Conservation (phyloP, 2,888 invertebrate species). For the Drosophila colorata region DNA sequence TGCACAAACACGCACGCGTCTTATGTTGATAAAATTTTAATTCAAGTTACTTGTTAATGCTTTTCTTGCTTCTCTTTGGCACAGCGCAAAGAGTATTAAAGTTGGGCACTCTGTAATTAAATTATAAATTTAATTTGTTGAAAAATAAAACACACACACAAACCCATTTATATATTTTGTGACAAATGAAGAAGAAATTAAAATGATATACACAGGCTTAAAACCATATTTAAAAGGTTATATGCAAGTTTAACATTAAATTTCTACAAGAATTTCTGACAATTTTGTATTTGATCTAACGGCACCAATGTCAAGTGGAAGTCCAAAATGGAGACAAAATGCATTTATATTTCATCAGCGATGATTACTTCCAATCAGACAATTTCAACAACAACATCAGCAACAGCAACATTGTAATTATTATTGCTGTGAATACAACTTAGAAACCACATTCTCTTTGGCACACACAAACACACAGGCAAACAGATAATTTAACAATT, state of each 20-base stretch:
- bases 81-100: constrained; percentile 40
- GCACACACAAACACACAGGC: constrained; percentile 6
- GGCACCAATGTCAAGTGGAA: constrained; percentile 6
- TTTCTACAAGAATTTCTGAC: background rate
- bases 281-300: constrained; percentile 20
- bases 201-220: too few relatives aligned
- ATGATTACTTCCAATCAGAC: constrained; percentile 32
- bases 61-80: constrained; percentile 44
- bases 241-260: background rate
- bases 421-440: constrained; percentile 45
- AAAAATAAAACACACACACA: constrained; percentile 1
- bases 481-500: constrained; percentile 53
- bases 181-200: background rate
- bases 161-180: constrained; percentile 4
- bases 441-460: constrained; percentile 52
- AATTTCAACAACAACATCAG: constrained; percentile 29
- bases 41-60: constrained; percentile 19
- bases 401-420: constrained; percentile 21
- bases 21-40: constrained; percentile 14
- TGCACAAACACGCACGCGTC: constrained; percentile 45
- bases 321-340: constrained; percentile 31
- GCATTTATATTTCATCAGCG: constrained; percentile 22
- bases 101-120: constrained; percentile 49
- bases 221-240: too few relatives aligned
- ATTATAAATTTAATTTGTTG: background rate